phyloP scores from a whole-genome alignment of 2,113 vertebrate species.

The Ahaetulla prasina region DNA sequence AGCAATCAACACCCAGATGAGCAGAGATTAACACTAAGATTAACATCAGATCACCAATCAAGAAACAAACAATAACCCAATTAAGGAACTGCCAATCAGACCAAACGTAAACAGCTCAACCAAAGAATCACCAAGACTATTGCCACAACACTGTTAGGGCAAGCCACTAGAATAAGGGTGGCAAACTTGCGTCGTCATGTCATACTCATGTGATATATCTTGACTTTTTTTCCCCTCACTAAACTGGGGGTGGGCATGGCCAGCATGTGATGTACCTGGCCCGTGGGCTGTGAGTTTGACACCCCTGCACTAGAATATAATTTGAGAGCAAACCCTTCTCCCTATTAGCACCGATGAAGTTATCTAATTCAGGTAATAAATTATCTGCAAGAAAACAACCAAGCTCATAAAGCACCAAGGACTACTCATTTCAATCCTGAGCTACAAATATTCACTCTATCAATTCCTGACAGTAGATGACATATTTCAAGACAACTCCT shows the following conservation, averaged over 20 bases:
- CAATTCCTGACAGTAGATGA: slow-evolving; percentile 36
- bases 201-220: no score
- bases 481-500: slow-evolving; percentile 43
- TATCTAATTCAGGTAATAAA: not conserved
- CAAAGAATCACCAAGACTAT: not conserved
- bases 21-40: not conserved
- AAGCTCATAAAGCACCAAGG: not conserved
- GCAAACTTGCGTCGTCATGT: no score
- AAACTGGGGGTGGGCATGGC: no score
- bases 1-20: not conserved
- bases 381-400: not conserved
- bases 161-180: not conserved
- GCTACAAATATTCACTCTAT: not conserved
- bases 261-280: no score
- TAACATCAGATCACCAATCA: not conserved
- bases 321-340: not conserved
- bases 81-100: not conserved
- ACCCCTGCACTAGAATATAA: not conserved
- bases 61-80: not conserved
- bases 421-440: not conserved
- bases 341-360: not conserved
- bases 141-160: not conserved
- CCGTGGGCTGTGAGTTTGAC: no score
- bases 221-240: no score
- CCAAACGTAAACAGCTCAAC: not conserved